Conservation (phyloP, 2,797 vertebrate genomes). For the Enteromius afrohamiltoni region DNA sequence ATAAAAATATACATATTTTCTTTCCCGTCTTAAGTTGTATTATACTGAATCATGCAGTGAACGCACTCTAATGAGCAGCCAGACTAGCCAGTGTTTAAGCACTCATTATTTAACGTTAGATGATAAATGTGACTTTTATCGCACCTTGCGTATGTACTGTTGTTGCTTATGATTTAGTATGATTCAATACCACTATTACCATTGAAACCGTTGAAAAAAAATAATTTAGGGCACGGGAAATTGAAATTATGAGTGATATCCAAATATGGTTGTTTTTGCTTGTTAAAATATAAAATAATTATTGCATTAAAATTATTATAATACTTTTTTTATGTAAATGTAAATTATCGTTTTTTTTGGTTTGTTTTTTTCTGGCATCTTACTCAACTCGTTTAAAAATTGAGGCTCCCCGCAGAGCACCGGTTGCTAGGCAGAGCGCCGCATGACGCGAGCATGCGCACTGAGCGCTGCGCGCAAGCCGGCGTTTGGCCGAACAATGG, state of each 20-base stretch:
- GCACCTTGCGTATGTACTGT: too few relatives aligned
- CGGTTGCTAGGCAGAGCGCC: slow-evolving; percentile 41
- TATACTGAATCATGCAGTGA: too few relatives aligned
- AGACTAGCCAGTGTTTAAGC: too few relatives aligned
- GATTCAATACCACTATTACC: too few relatives aligned
- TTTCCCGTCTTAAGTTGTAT: too few relatives aligned
- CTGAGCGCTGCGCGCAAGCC: neutral
- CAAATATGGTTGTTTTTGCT: neutral
- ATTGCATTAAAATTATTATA: neutral
- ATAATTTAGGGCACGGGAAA: neutral
- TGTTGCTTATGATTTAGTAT: too few relatives aligned
- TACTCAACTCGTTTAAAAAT: neutral
- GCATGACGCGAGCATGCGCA: slow-evolving; percentile 19
- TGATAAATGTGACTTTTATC: too few relatives aligned
- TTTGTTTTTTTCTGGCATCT: neutral
- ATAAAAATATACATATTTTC: too few relatives aligned
- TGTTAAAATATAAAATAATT: neutral
- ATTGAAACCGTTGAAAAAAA: too few relatives aligned
- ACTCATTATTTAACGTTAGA: too few relatives aligned
- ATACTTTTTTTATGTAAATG: neutral
- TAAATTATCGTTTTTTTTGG: too few relatives aligned
- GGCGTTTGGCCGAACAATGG: slow-evolving; percentile 6
- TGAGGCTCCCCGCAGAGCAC: neutral
- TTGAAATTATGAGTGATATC: neutral
- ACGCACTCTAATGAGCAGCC: too few relatives aligned